Evolutionary conservation across 2,888 invertebrate genomes (phyloP), one percentile per base, ranked within the genome.

Genomic region (Tinea trinotella): DNA sequence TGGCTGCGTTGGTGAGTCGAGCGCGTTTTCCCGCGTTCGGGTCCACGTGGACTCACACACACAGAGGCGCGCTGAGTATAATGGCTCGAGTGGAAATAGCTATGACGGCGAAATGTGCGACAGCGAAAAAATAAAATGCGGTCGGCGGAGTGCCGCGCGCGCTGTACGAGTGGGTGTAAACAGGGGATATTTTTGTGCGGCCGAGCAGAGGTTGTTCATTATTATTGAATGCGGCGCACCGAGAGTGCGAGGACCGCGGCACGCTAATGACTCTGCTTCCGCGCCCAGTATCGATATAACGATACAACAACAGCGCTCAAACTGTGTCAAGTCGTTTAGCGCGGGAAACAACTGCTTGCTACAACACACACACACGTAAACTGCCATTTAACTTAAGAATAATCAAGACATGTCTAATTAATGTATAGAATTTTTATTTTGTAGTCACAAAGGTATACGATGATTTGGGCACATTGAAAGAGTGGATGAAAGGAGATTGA

Each of bases 61-160:
- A 82, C 82, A 80, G 59, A 59, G 62, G 66, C 65, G 67, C 70
- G 69, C 74, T 34, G 50, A 20, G 79, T 84, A 84, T 84, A 84
- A 83, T 83, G 82, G 81, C 79, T 84, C 81, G 83, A 85, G 84
- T 85, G 84, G 85, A 84, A 85, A 85, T 85, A 85, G 85, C 85
- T 84, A 85, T 85, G 85, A 85, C 85, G 84, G 85, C 85, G 84
- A 85, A 85, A 85, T 85, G 85, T 83, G 85, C 85, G 85, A 85
- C 83, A 81, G 83, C 85, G 84, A 85, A 85, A 85, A 85, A 85
- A 85, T 85, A 85, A 85, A 85, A 85, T 83, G 84, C 83, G 85
- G 84, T 85, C 84, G 84, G 84, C 68, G 59, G 62, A 64, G 63
- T 58, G 55, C 57, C 55, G 61, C 20, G 64, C 61, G 61, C 61